Evolutionary conservation across 2,888 invertebrate genomes (phyloP), one percentile per base, ranked within the genome.

Genomic region (Amphimallon solstitiale): DNA sequence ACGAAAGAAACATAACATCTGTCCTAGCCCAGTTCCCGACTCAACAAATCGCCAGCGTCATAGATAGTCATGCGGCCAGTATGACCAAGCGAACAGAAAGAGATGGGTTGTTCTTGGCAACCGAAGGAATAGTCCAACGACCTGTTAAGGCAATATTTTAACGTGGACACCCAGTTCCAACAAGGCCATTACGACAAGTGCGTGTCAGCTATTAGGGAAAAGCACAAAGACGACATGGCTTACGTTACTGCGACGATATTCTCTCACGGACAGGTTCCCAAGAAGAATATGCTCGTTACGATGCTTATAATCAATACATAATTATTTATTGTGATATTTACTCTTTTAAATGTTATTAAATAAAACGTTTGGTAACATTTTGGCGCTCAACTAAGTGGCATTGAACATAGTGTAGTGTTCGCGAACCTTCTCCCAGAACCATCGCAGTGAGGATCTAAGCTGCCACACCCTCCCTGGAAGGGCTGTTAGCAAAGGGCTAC

Each of bases 1-100:
- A 98, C 80, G 95, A 96, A 78, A 88, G 96, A 69, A 98, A 98
- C 79, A 97, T 98, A 64, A 98, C 98, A 0, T 97, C 97, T 46
- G 97, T 98, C 0, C 84, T 98, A 40, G 96, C 96, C 0, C 97
- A 97, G 84, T 99, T 99, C 82, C 98, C 98, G 0, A 96, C 96
- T 75, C 98, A 97, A 76, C 93, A 94, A 83, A 92, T 93, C 14
- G 92, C 92, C 1, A 90, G 90, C 70, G 92, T 92, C 15, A 92
- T 93, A 62, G 92, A 81, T 83, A 93, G 93, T 59, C 95, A 98
- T 83, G 98, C 98, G 0, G 97, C 97, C 0, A 95, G 94, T 0
- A 84, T 98, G 66, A 92, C 93, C 66, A 95, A 94, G 80, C 86
- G 96, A 7, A 84, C 95, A 0, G 98, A 98, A 74, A 86, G 97